A percentile compares a stretch with the other conserved stretches of the same genome.
Evolutionary conservation across 2,797 vertebrate species (phyloP).

Genomic region (Clarias laeviceps): DNA sequence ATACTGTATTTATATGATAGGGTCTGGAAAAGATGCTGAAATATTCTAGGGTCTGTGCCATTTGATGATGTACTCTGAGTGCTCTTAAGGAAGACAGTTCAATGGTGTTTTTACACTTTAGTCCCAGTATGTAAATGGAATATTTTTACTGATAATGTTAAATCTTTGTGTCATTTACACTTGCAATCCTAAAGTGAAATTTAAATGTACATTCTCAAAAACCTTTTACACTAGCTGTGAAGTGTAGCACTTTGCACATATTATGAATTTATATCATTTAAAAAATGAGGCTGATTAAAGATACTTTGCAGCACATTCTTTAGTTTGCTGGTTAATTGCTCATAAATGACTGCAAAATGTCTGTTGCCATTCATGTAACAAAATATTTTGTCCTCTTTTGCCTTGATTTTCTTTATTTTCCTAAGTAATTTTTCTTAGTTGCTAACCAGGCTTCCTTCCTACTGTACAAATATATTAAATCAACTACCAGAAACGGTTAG

Average conservation of each 20-base stretch:
- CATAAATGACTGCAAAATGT: background rate
- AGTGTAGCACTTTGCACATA: slow-evolving; percentile 12
- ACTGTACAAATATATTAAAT: background rate
- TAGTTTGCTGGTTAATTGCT: background rate
- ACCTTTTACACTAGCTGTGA: background rate
- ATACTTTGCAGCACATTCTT: background rate
- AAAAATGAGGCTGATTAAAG: too few species aligned
- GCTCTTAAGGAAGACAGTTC: background rate
- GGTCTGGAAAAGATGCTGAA: background rate
- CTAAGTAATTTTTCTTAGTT: background rate
- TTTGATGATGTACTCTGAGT: background rate
- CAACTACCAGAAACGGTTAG: background rate
- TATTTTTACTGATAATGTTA: background rate
- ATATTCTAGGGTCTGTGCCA: background rate
- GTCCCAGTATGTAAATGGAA: background rate
- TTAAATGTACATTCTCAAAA: background rate
- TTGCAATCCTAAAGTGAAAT: background rate
- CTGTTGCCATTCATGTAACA: background rate
- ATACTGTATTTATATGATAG: background rate
- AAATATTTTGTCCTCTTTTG: background rate
- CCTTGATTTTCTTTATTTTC: background rate
- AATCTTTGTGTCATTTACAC: background rate
- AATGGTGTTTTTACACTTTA: background rate
- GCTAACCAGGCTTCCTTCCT: background rate
- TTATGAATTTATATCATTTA: background rate